Percentiles rank a stretch among this genome's conserved stretches.
Conservation (phyloP, 2,888 invertebrate genomes). For the Cantharis lateralis region DNA sequence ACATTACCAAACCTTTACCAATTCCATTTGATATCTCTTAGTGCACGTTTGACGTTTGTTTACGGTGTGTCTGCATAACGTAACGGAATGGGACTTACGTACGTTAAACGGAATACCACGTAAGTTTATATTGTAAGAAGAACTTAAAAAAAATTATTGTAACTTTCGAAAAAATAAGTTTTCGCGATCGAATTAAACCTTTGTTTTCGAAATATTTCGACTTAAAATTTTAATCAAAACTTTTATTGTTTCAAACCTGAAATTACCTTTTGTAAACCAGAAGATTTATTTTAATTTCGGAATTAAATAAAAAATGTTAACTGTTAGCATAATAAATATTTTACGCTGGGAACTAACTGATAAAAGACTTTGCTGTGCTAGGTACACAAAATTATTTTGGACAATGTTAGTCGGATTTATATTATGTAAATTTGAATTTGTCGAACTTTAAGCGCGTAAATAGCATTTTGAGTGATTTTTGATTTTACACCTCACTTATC, state of each 20-base stretch:
- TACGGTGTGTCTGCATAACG: not conserved
- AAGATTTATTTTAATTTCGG: not conserved
- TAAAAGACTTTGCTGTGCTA: not conserved
- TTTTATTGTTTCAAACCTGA: not conserved
- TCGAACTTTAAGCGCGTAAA: not conserved
- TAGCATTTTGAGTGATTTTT: not conserved
- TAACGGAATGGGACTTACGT: not conserved
- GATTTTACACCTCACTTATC: not conserved
- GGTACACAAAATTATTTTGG: not conserved
- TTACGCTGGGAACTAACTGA: not conserved
- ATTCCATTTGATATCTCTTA: conserved; percentile 15
- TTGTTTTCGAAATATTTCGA: not conserved
- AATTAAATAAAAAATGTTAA: not conserved
- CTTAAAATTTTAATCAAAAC: not conserved
- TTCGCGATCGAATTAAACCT: not conserved
- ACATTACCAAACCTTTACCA: conserved; percentile 24
- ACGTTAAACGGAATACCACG: not conserved
- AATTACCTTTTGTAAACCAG: not conserved
- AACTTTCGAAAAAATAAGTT: not conserved
- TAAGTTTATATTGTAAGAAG: not conserved
- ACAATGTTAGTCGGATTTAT: not conserved
- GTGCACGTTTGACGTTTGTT: conserved; percentile 19
- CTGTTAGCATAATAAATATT: not conserved
- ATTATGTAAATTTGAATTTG: not conserved
- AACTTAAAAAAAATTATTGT: not conserved